Evolutionary conservation across 1,140 invertebrate species (phyloP).

Genomic region (Microplitis demolitor): DNA sequence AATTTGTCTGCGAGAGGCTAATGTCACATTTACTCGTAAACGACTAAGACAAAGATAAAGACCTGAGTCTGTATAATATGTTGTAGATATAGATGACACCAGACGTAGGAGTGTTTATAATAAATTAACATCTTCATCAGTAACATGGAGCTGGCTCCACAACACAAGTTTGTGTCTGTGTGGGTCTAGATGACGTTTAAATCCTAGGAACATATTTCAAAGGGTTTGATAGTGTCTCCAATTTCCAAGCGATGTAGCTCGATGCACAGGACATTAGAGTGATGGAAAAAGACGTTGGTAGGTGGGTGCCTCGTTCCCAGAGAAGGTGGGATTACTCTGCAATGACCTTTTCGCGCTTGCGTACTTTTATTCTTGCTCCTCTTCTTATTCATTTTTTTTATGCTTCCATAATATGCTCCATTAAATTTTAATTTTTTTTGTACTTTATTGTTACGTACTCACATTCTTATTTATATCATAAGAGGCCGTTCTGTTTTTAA

Average conservation of each 20-base stretch:
- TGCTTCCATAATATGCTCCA: not conserved
- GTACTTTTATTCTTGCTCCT: not conserved
- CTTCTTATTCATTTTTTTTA: not conserved
- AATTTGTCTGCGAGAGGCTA: constrained; percentile 6
- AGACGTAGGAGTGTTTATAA: not conserved
- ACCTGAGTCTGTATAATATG: not conserved
- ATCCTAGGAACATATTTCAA: not conserved
- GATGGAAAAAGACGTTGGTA: constrained; percentile 7
- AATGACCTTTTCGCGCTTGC: constrained; percentile 24
- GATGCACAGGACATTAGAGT: constrained; percentile 10
- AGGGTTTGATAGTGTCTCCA: not conserved
- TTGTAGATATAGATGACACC: no score
- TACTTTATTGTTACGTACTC: no score
- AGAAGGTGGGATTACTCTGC: not conserved
- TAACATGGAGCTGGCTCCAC: no score
- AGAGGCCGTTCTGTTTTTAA: no score
- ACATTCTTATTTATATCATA: no score
- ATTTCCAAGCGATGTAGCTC: constrained; percentile 9
- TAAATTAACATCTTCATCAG: not conserved
- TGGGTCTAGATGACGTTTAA: not conserved
- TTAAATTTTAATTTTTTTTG: no score
- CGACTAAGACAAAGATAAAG: not conserved
- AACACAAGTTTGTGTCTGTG: no score
- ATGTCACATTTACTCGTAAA: not conserved
- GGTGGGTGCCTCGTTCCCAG: not conserved